Base-by-base conservation (phyloP, 2,113 vertebrate genomes). In the Gymnarchus niloticus region DNA sequence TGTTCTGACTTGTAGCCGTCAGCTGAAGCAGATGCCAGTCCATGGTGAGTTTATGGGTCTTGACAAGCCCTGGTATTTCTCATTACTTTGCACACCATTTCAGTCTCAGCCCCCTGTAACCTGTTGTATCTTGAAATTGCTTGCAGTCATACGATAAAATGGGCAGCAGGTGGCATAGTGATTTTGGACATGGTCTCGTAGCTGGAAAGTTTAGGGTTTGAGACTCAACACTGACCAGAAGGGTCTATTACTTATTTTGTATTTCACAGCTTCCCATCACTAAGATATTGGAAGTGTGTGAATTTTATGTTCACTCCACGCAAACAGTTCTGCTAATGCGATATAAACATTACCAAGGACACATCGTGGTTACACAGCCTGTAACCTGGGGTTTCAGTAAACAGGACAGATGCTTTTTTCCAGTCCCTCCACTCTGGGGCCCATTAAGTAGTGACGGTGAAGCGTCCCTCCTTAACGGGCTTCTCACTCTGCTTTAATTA, bases 401-500 rank as follows among this genome's bases (percentile, higher is more conserved):
- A 73, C 17, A 73, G 65, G 33, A 41, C 5, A 17, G 14, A 41
- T 1, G 6, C 33, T 73, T 12, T n/a, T 73, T 17, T 33, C 61
- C 5, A 6, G 61, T 6, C 4, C 12, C 61, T 1, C 12, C 28
- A 37, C 28, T 17, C 56, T 49, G 8, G 7, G 65, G 41, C 73
- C 85, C 85, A 57, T 12, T 73, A 87, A 88, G 90, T 88, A 37
- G 56, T 87, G 85, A 78, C 28, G 82, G 86, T 86, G 88, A 83
- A 87, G 80, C 80, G 2, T 78, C 5, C 37, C 17, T 37, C 0
- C 44, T 21, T 56, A 49, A 69, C 49, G n/a, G 49, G 83, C 77
- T 37, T 49, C 80, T 1, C 1, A n/a, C 6, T 41, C 78, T 57
- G 78, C 84, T 91, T 92, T 93, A 92, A 93, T 92, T 92, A 92